Conservation (phyloP, 2,888 invertebrate species). For the Hylaea fasciaria region DNA sequence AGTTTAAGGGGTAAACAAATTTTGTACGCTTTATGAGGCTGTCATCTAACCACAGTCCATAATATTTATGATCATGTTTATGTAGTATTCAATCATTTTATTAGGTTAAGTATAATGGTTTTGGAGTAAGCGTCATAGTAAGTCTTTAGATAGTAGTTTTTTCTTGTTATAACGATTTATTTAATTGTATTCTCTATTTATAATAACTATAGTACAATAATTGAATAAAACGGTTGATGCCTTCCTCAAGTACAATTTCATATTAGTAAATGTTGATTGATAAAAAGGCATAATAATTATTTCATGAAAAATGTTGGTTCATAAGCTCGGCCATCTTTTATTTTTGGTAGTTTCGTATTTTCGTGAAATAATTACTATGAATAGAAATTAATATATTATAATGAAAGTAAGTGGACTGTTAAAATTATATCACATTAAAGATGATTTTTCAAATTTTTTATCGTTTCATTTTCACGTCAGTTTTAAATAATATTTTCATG, state of each 20-base stretch:
- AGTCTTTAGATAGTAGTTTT: constrained; percentile 5
- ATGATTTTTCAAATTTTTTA: constrained; percentile 53
- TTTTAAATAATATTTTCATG: constrained; percentile 45
- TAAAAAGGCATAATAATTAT: constrained; percentile 28
- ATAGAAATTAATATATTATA: constrained; percentile 45
- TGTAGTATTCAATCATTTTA: constrained; percentile 16
- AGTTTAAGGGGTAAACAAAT: constrained; percentile 9
- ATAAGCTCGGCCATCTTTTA: constrained; percentile 2
- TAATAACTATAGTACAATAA: constrained; percentile 18
- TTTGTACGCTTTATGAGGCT: constrained; percentile 26
- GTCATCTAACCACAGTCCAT: constrained; percentile 17
- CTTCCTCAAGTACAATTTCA: constrained; percentile 62
- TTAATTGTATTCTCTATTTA: constrained; percentile 12
- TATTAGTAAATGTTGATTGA: constrained; percentile 48
- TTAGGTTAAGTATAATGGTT: constrained; percentile 9
- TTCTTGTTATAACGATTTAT: constrained; percentile 11
- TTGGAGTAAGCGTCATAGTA: constrained; percentile 4
- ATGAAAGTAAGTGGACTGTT: constrained; percentile 79
- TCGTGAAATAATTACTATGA: constrained; percentile 40
- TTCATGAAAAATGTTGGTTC: constrained; percentile 8
- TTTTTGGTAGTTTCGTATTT: constrained; percentile 49
- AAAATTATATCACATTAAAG: constrained; percentile 80
- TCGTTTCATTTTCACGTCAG: constrained; percentile 66
- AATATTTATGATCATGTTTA: constrained; percentile 19
- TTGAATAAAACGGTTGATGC: constrained; percentile 45